A percentile compares a stretch with the other conserved stretches of the same genome.
These are phyloP conservation scores for Tiphia femorata DNA, from an alignment of 2,888 invertebrate species.

Conservation along the genomic window DNA sequence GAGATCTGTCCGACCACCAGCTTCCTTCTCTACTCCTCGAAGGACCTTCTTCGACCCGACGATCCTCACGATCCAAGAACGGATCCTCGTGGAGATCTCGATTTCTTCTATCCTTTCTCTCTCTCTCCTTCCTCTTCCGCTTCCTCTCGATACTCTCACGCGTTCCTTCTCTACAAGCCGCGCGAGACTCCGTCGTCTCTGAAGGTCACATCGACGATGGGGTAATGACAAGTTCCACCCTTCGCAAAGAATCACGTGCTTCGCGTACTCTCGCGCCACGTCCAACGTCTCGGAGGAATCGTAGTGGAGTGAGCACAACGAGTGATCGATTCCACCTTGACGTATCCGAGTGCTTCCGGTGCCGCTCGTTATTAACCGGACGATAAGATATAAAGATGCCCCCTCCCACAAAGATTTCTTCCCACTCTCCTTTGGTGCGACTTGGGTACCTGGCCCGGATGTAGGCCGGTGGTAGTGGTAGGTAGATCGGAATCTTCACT, in stretches of 20 bases:
- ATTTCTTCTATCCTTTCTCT: background rate
- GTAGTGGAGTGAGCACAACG: slow-evolving; percentile 32
- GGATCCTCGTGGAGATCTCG: background rate
- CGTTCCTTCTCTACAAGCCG: too few species aligned
- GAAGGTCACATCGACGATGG: background rate
- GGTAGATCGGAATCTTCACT: too few species aligned
- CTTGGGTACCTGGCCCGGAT: background rate
- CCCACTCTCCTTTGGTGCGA: background rate
- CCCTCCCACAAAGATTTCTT: background rate
- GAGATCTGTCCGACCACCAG: too few species aligned
- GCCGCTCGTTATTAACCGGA: slow-evolving; percentile 21
- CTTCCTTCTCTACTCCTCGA: background rate
- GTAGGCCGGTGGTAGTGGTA: background rate
- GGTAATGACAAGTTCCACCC: too few species aligned
- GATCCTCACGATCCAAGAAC: background rate
- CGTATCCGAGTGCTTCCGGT: slow-evolving; percentile 33
- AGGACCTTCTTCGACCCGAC: background rate
- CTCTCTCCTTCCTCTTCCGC: background rate
- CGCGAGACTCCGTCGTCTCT: background rate
- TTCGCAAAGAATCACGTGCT: too few species aligned
- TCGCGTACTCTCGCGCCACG: background rate
- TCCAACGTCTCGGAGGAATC: slow-evolving; percentile 21
- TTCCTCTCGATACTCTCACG: background rate
- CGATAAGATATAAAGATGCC: slow-evolving; percentile 43
- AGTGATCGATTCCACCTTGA: slow-evolving; percentile 32